phyloP scores from a whole-genome alignment of 1,140 invertebrate genomes.

The Polyergus mexicanus region DNA sequence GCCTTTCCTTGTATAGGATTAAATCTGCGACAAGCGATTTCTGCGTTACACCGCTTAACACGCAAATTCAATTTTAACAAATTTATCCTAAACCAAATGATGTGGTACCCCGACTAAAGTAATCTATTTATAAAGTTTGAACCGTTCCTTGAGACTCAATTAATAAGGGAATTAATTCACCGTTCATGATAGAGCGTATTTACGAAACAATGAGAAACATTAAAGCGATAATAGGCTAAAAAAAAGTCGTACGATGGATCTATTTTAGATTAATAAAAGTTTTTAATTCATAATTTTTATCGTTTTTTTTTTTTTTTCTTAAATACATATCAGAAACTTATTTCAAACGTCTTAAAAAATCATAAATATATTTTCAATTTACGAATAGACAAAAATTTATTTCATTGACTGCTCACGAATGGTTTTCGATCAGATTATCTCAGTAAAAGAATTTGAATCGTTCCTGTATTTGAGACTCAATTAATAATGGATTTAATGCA shows the following conservation, averaged over 20 bases:
- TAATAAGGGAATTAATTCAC: constrained; percentile 51
- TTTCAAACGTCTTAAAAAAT: too few species aligned
- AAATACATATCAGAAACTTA: too few species aligned
- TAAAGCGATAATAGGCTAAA: too few species aligned
- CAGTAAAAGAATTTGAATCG: constrained; percentile 8
- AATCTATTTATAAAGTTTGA: constrained; percentile 60
- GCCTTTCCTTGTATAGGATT: constrained; percentile 45
- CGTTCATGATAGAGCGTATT: constrained; percentile 36
- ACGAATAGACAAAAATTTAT: too few species aligned
- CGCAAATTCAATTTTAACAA: constrained; percentile 59
- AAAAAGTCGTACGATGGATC: too few species aligned
- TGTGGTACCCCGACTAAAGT: constrained; percentile 34
- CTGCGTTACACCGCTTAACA: constrained; percentile 61
- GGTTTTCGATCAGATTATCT: too few species aligned
- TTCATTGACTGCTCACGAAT: too few species aligned
- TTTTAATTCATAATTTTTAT: too few species aligned
- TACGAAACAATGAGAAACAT: constrained; percentile 4
- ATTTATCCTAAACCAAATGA: constrained; percentile 61
- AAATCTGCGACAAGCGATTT: constrained; percentile 61
- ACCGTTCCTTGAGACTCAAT: constrained; percentile 40
- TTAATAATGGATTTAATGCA: constrained; percentile 52
- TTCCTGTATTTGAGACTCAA: constrained; percentile 43
- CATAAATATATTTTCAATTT: too few species aligned
- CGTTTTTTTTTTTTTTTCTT: too few species aligned
- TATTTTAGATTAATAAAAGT: too few species aligned